Evolutionary conservation across 2,113 vertebrate genomes (phyloP).

Genomic region (Vulpes lagopus): DNA sequence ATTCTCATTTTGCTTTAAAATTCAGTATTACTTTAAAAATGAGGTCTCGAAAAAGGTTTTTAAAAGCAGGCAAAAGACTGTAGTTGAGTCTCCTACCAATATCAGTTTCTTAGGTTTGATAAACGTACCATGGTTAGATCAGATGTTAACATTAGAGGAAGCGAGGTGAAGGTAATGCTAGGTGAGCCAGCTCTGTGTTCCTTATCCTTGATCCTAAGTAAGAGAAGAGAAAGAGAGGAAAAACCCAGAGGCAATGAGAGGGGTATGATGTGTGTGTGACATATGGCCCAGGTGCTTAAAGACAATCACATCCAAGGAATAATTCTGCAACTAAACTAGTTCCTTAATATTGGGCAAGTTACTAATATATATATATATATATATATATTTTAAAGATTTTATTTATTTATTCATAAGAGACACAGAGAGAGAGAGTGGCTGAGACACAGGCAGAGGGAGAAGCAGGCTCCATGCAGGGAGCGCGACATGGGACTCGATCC

Average conservation of each 20-base stretch:
- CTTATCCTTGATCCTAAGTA: neutral
- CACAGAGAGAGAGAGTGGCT: no score
- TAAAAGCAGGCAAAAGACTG: conserved; percentile 19
- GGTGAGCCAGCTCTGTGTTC: neutral
- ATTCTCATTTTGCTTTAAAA: conserved; percentile 26
- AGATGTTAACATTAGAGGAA: neutral
- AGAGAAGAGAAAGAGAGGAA: neutral
- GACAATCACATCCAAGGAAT: neutral
- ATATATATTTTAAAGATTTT: no score
- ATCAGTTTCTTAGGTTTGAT: neutral
- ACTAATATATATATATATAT: neutral
- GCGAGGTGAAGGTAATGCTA: no score
- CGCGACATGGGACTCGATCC: no score
- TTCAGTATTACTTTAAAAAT: conserved; percentile 30
- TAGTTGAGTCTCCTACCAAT: neutral
- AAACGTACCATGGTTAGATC: neutral
- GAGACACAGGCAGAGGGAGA: no score
- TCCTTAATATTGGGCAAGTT: neutral
- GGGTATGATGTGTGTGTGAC: neutral
- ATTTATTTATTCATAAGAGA: no score
- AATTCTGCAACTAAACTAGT: neutral
- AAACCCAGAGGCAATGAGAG: no score
- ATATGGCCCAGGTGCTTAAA: neutral
- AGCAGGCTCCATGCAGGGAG: no score
- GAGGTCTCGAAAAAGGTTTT: neutral